Evolutionary conservation across 1,140 invertebrate genomes (phyloP).

Genomic region (Mactra quadrangularis): DNA sequence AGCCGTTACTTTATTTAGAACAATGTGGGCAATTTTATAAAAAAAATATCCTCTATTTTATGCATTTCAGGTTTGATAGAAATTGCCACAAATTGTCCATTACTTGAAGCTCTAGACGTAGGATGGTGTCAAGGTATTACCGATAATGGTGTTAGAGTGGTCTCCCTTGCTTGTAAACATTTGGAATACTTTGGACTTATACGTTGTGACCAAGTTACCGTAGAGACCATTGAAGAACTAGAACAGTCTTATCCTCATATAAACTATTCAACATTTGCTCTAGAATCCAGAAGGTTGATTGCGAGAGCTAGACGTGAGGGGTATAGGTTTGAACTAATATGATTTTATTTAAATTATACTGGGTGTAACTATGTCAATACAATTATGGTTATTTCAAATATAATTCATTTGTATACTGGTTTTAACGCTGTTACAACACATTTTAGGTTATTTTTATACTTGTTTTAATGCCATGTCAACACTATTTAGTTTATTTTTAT

Average conservation of each 20-base stretch:
- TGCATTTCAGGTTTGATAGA: slow-evolving; percentile 70
- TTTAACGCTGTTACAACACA: too few relatives aligned
- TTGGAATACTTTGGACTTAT: slow-evolving; percentile 76
- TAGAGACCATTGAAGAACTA: slow-evolving; percentile 72
- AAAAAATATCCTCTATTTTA: too few relatives aligned
- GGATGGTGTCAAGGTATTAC: slow-evolving; percentile 78
- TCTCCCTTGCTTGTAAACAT: slow-evolving; percentile 67
- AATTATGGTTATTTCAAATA: too few relatives aligned
- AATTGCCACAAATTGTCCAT: slow-evolving; percentile 64
- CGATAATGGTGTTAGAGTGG: slow-evolving; percentile 66
- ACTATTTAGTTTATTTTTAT: too few relatives aligned
- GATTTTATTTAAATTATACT: too few relatives aligned
- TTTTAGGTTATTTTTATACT: too few relatives aligned
- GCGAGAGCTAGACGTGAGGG: slow-evolving; percentile 66
- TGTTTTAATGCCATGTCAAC: too few relatives aligned
- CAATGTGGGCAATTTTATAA: too few relatives aligned
- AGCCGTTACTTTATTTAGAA: too few relatives aligned
- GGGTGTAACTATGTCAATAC: too few relatives aligned
- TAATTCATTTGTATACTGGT: too few relatives aligned
- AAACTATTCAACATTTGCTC: slow-evolving; percentile 76
- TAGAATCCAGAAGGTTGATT: slow-evolving; percentile 73
- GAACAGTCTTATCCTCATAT: slow-evolving; percentile 71
- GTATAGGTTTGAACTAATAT: slow-evolving; percentile 51
- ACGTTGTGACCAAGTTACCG: slow-evolving; percentile 73
- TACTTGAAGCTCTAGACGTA: slow-evolving; percentile 73